Conservation (phyloP, 2,113 vertebrate genomes). For the Erythrolamprus reginae region DNA sequence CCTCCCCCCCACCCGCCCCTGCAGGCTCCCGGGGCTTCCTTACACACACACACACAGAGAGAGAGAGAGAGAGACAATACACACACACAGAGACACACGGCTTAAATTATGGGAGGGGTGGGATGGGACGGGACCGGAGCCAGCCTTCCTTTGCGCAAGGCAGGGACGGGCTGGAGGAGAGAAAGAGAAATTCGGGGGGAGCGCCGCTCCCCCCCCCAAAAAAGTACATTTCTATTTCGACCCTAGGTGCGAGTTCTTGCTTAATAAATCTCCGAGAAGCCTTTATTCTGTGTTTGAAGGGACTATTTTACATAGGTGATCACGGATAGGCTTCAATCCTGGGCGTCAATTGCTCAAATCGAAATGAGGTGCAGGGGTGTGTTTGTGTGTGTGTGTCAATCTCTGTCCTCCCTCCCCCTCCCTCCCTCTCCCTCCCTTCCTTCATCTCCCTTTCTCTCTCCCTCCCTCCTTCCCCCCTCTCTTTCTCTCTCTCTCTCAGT, state of each 20-base stretch:
- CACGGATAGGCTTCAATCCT: background rate
- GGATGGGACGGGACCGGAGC: background rate
- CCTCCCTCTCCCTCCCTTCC: too few species aligned
- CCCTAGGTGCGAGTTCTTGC: background rate
- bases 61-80: too few species aligned
- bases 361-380: background rate
- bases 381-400: background rate
- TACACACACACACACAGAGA: too few species aligned
- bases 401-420: too few species aligned
- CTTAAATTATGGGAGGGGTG: background rate
- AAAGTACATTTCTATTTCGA: background rate
- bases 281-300: background rate
- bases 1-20: slow-evolving; percentile 24
- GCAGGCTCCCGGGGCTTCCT: background rate
- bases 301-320: background rate
- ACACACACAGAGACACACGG: too few species aligned
- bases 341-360: background rate
- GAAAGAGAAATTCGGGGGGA: background rate
- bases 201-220: background rate
- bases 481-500: too few species aligned
- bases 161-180: background rate
- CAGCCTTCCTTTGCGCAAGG: background rate
- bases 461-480: too few species aligned
- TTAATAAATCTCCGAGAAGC: background rate
- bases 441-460: too few species aligned